Evolutionary conservation across 2,113 vertebrate species (phyloP).

Genomic region (Scolopax mira): DNA sequence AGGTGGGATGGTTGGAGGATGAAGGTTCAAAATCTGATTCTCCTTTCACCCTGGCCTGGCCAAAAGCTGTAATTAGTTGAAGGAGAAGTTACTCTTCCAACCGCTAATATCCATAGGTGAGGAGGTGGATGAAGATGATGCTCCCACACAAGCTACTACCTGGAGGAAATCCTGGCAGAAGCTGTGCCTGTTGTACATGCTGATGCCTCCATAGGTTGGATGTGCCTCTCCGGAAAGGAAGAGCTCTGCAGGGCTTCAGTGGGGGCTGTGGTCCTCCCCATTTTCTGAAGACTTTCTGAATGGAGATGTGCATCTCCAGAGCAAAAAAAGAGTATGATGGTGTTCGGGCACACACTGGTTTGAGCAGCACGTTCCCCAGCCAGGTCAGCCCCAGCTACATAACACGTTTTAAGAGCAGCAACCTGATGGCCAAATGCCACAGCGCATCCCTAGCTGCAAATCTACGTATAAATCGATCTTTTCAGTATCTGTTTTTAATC

Average conservation of each 20-base stretch:
- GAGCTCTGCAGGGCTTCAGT: not conserved
- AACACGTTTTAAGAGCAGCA: not conserved
- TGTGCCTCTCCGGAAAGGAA: not conserved
- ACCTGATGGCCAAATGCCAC: not conserved
- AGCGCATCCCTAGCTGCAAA: not conserved
- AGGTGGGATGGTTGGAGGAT: not conserved
- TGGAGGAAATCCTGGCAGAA: not conserved
- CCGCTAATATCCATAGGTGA: not conserved
- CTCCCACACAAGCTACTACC: rapidly evolving
- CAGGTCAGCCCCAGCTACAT: not conserved
- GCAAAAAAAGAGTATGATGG: not conserved
- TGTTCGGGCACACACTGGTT: rapidly evolving
- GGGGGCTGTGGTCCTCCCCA: rapidly evolving
- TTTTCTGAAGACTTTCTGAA: not conserved
- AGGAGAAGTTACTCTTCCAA: not conserved
- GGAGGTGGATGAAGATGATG: not conserved
- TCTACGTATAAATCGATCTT: not conserved
- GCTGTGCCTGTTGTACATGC: rapidly evolving
- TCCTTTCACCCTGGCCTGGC: not conserved
- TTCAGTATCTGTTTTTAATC: not conserved
- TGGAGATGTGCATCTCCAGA: rapidly evolving
- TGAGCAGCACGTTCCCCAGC: not conserved
- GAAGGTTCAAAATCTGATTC: not conserved
- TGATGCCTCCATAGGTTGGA: not conserved
- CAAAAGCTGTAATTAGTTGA: not conserved